Evolutionary conservation across 53 echinoderm and acorn worm species (phyloP).

Genomic region (Henricia sp.): DNA sequence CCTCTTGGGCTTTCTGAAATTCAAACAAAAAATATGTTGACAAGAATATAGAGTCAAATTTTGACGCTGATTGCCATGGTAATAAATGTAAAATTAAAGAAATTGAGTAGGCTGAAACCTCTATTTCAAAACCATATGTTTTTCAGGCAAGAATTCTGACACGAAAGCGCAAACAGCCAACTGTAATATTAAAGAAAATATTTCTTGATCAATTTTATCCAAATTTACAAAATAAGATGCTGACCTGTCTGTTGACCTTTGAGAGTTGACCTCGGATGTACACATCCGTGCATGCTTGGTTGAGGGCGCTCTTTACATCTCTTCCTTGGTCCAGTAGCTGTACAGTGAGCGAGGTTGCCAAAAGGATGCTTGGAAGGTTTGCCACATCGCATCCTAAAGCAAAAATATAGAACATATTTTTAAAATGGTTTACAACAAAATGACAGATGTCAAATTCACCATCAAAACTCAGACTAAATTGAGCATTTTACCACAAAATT

Average conservation of each 20-base stretch:
- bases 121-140: too few species aligned
- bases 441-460: too few species aligned
- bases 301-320: conserved; percentile 49
- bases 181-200: not conserved
- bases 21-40: not conserved
- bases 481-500: too few species aligned
- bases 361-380: conserved; percentile 74
- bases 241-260: conserved; percentile 84
- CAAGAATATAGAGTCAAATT: too few species aligned
- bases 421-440: too few species aligned
- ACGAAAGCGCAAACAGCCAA: too few species aligned
- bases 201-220: not conserved
- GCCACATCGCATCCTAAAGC: conserved; percentile 59
- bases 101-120: too few species aligned
- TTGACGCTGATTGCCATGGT: too few species aligned
- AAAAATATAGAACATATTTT: not conserved
- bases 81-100: too few species aligned
- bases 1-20: conserved; percentile 69
- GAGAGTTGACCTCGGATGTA: conserved; percentile 89
- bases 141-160: too few species aligned
- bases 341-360: conserved; percentile 77
- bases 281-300: conserved; percentile 82
- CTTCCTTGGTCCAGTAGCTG: conserved; percentile 75
- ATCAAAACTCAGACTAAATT: too few species aligned
- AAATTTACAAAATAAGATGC: not conserved